A percentile compares a stretch with the other conserved stretches of the same genome.
Conservation (phyloP, 1,140 invertebrate genomes). For the Hirudo medicinalis region DNA sequence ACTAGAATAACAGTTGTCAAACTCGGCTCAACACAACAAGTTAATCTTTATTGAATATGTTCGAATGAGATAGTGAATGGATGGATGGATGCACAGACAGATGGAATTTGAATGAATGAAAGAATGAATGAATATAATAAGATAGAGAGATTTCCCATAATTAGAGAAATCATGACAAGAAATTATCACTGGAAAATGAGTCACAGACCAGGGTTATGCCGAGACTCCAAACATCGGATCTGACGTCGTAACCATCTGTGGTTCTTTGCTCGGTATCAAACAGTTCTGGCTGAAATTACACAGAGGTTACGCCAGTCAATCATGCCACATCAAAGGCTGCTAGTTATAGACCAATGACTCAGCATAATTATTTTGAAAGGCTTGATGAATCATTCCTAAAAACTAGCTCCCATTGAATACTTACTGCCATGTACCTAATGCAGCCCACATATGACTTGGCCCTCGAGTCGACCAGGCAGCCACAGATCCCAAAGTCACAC, state of each 20-base stretch:
- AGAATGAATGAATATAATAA: constrained; percentile 51
- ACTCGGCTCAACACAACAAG: no score
- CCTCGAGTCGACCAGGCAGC: constrained; percentile 89
- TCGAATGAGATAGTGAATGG: no score
- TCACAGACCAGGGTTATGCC: constrained; percentile 45
- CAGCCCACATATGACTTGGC: constrained; percentile 94
- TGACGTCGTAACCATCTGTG: constrained; percentile 68
- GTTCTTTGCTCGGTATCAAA: constrained; percentile 65
- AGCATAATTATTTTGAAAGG: no score
- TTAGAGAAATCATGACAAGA: constrained; percentile 46
- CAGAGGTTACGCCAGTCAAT: no score
- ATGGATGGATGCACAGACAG: no score
- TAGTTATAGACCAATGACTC: no score
- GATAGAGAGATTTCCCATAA: constrained; percentile 56
- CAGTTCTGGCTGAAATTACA: constrained; percentile 61
- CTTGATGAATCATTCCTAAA: no score
- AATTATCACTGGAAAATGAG: neutral
- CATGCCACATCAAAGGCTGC: no score
- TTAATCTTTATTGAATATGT: no score
- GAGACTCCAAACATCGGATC: constrained; percentile 89
- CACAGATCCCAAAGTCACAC: constrained; percentile 96
- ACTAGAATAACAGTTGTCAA: no score
- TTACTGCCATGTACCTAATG: constrained; percentile 91
- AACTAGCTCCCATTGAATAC: constrained; percentile 27
- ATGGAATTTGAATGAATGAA: no score